Evolutionary conservation across 2,888 invertebrate species (phyloP).

Genomic region (Strigamia transsilvanica): DNA sequence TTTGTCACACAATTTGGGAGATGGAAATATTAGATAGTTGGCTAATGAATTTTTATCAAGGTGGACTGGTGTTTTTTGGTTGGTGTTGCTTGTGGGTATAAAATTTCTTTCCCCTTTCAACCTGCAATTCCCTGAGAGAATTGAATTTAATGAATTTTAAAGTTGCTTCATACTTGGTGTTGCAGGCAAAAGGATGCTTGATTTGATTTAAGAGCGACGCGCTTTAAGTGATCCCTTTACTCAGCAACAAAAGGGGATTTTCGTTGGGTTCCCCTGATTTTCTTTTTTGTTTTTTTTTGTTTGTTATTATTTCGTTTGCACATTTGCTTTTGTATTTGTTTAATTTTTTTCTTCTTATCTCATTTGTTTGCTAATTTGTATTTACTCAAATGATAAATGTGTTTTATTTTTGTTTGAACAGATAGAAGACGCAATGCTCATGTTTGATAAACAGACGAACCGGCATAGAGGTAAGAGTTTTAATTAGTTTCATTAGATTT

Average conservation of each 20-base stretch:
- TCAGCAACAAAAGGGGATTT: neutral
- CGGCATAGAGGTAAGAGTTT: slow-evolving; percentile 83
- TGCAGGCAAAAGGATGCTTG: slow-evolving; percentile 21
- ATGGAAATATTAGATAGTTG: neutral
- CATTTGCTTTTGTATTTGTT: neutral
- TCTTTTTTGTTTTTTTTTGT: neutral
- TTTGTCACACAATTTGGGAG: too few species aligned
- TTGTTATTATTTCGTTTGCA: neutral
- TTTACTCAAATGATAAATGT: neutral
- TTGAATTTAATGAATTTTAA: slow-evolving; percentile 44
- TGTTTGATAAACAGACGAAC: slow-evolving; percentile 99
- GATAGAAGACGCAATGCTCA: slow-evolving; percentile 99
- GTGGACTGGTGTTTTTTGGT: neutral
- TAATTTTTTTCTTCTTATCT: neutral
- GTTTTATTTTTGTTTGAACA: slow-evolving; percentile 72
- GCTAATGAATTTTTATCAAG: slow-evolving; percentile 31
- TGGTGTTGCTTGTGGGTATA: neutral
- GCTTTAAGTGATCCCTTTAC: slow-evolving; percentile 24
- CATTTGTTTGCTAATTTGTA: slow-evolving; percentile 1
- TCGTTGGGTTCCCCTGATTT: neutral
- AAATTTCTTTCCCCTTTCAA: slow-evolving; percentile 24
- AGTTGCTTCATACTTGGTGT: slow-evolving; percentile 36
- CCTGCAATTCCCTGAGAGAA: slow-evolving; percentile 18
- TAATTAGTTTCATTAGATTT: neutral
- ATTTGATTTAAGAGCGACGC: slow-evolving; percentile 13